Evolutionary conservation across 2,888 invertebrate species (phyloP).

Genomic region (Agrotis puta): DNA sequence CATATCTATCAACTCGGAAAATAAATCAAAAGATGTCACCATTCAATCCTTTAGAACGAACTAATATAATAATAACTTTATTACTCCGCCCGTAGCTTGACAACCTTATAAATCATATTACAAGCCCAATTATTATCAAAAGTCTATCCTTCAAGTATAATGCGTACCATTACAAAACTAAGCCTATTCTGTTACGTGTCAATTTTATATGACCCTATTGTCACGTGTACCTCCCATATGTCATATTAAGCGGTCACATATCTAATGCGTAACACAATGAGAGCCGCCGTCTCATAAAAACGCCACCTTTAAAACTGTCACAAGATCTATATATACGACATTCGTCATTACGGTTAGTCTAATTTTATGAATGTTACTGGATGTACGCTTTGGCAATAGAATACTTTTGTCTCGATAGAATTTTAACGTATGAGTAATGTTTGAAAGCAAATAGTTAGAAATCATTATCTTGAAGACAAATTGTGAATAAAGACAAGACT

Average conservation of each 20-base stretch:
- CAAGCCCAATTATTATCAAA: slow-evolving; percentile 87
- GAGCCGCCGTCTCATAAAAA: slow-evolving; percentile 62
- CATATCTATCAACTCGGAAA: slow-evolving; percentile 70
- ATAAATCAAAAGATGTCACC: slow-evolving; percentile 81
- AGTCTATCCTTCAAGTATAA: slow-evolving; percentile 82
- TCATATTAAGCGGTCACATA: slow-evolving; percentile 84
- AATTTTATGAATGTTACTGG: slow-evolving; percentile 79
- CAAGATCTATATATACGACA: slow-evolving; percentile 85
- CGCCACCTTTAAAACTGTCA: slow-evolving; percentile 68
- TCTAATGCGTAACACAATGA: slow-evolving; percentile 77
- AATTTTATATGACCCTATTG: slow-evolving; percentile 87
- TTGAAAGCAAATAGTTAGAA: neutral
- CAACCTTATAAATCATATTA: slow-evolving; percentile 86
- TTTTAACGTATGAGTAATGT: slow-evolving; percentile 51
- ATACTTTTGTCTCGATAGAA: slow-evolving; percentile 58
- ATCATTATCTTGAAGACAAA: slow-evolving; percentile 17
- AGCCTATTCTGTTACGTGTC: slow-evolving; percentile 86
- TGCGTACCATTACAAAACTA: slow-evolving; percentile 82
- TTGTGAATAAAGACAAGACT: slow-evolving; percentile 6
- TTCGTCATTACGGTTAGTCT: slow-evolving; percentile 83
- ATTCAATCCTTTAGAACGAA: slow-evolving; percentile 76
- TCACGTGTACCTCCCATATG: slow-evolving; percentile 83
- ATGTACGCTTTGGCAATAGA: slow-evolving; percentile 56
- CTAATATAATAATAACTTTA: slow-evolving; percentile 75
- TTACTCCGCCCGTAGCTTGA: slow-evolving; percentile 74